Evolutionary conservation across 2,113 vertebrate species (phyloP).

Genomic region (Sporophila hypoxantha): DNA sequence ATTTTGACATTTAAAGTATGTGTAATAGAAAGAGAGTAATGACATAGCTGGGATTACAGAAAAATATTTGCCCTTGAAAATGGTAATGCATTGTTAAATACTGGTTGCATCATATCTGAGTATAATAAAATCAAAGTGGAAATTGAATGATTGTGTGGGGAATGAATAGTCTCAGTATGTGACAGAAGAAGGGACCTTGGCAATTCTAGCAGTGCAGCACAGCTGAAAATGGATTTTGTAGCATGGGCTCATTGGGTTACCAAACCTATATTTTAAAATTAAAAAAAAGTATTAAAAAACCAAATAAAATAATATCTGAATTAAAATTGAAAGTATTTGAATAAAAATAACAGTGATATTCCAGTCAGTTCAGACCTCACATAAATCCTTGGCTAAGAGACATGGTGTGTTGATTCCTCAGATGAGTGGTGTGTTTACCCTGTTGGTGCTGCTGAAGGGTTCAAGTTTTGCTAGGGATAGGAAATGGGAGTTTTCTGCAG

Average conservation of each 20-base stretch:
- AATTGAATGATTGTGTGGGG: constrained; percentile 6
- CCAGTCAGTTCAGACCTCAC: neutral
- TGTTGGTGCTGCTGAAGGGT: neutral
- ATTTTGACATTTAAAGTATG: constrained; percentile 51
- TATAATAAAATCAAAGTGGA: constrained; percentile 14
- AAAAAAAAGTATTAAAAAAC: neutral
- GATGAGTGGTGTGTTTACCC: neutral
- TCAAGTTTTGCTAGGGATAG: neutral
- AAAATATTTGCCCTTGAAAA: constrained; percentile 53
- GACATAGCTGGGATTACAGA: constrained; percentile 21
- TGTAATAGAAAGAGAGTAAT: constrained; percentile 34
- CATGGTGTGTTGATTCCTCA: rapidly evolving
- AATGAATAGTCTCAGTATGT: neutral
- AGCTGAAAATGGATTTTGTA: neutral
- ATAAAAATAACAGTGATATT: neutral
- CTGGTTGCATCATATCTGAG: neutral
- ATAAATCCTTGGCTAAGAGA: neutral
- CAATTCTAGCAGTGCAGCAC: neutral
- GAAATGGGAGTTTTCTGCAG: neutral
- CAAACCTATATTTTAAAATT: neutral
- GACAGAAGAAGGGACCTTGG: neutral
- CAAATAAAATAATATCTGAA: neutral
- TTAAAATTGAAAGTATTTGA: neutral
- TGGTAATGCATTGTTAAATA: constrained; percentile 35
- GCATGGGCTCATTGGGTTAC: neutral